Conservation (phyloP, 2,113 vertebrate species). For the Pelodiscus sinensis region DNA sequence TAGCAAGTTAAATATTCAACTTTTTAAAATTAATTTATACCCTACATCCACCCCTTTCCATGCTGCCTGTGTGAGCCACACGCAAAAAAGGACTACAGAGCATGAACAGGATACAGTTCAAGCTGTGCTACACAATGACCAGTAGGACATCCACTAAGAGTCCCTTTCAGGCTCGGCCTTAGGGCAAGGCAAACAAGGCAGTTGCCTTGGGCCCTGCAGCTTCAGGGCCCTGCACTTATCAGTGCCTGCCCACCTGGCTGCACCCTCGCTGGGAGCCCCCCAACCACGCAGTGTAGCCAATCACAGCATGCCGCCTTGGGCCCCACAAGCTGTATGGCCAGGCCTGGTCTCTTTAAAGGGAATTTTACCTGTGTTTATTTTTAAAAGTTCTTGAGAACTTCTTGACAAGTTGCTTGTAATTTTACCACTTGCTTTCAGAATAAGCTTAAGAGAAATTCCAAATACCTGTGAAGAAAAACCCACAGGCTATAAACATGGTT, state of each 20-base stretch:
- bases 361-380: not conserved
- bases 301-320: too few species aligned
- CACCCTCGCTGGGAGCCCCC: too few species aligned
- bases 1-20: not conserved
- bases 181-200: too few species aligned
- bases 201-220: too few species aligned
- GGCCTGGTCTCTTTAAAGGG: not conserved
- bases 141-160: not conserved
- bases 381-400: not conserved
- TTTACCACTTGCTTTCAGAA: not conserved
- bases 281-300: too few species aligned
- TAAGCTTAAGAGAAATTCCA: not conserved
- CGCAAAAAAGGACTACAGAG: not conserved
- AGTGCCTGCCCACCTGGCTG: too few species aligned
- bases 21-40: not conserved
- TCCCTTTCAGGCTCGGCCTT: not conserved
- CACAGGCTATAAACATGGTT: not conserved
- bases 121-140: not conserved
- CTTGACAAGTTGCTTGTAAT: not conserved
- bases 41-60: not conserved
- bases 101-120: not conserved
- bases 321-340: too few species aligned
- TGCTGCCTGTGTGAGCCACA: not conserved
- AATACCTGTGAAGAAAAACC: not conserved
- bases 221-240: too few species aligned